Percentiles rank a stretch among this genome's conserved stretches.
Conservation (phyloP, 2,888 invertebrate species). For the Aproaerema taeniolella region DNA sequence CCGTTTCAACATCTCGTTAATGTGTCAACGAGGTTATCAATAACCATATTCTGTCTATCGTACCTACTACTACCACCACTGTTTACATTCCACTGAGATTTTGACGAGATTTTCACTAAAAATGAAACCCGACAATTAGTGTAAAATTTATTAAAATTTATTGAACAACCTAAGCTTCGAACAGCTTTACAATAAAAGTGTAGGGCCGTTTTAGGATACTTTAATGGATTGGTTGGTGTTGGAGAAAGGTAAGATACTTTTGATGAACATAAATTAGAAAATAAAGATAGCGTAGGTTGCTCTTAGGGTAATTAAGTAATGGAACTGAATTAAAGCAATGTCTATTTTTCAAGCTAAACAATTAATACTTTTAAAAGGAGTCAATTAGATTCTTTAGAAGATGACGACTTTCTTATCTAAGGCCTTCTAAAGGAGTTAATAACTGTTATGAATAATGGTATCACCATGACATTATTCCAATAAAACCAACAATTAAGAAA, state of each 20-base stretch:
- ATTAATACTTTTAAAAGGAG: too few relatives aligned
- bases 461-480: neutral
- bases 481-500: too few relatives aligned
- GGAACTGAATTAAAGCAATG: neutral
- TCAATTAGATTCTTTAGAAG: too few relatives aligned
- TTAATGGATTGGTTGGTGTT: neutral
- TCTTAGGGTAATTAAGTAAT: neutral
- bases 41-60: conserved; percentile 42
- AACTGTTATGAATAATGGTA: too few relatives aligned
- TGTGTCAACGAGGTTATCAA: conserved; percentile 67
- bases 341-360: too few relatives aligned
- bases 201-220: neutral
- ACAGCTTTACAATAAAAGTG: conserved; percentile 25
- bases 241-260: neutral
- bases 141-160: conserved; percentile 16
- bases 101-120: conserved; percentile 1
- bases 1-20: conserved; percentile 62
- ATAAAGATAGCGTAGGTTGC: neutral
- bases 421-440: too few relatives aligned
- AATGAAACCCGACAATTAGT: conserved; percentile 3
- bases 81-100: conserved; percentile 33
- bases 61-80: conserved; percentile 42
- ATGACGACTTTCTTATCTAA: too few relatives aligned
- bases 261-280: neutral
- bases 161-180: conserved; percentile 7